Evolutionary conservation across 2,888 invertebrate species (phyloP).

Genomic region (Plebejus melissa): DNA sequence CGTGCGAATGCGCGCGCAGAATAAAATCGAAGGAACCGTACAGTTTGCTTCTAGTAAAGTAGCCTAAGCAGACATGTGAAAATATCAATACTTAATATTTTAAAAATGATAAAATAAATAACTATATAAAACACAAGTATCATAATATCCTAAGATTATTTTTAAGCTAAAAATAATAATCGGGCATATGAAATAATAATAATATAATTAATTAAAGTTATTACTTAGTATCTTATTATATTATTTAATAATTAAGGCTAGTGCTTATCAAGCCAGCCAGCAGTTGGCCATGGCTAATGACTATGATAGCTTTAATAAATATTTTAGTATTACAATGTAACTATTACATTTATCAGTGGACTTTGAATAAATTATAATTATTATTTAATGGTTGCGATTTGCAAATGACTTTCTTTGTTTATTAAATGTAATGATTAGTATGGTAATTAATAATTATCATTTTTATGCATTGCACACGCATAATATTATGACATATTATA

Average conservation of each 20-base stretch:
- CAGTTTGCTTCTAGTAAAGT: too few species aligned
- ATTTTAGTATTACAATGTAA: neutral
- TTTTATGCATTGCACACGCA: too few species aligned
- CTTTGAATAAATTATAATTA: constrained; percentile 10
- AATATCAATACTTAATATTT: too few species aligned
- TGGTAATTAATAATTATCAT: neutral
- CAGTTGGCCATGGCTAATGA: constrained; percentile 2
- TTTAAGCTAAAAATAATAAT: too few species aligned
- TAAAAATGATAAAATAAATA: too few species aligned
- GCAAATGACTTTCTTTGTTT: neutral
- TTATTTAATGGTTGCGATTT: neutral
- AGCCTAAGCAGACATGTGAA: too few species aligned
- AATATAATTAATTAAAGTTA: too few species aligned
- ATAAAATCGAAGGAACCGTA: too few species aligned
- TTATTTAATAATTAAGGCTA: neutral
- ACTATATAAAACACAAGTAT: too few species aligned
- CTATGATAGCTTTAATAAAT: neutral
- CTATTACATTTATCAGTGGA: neutral
- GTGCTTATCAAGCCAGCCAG: neutral
- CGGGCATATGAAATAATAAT: too few species aligned
- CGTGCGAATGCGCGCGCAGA: too few species aligned
- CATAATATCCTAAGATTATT: too few species aligned
- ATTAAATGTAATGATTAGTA: neutral
- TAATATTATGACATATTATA: neutral
- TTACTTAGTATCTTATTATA: neutral